Evolutionary conservation across 2,113 vertebrate species (phyloP), one percentile per base, ranked within the genome.

Genomic region (Perccottus glenii): DNA sequence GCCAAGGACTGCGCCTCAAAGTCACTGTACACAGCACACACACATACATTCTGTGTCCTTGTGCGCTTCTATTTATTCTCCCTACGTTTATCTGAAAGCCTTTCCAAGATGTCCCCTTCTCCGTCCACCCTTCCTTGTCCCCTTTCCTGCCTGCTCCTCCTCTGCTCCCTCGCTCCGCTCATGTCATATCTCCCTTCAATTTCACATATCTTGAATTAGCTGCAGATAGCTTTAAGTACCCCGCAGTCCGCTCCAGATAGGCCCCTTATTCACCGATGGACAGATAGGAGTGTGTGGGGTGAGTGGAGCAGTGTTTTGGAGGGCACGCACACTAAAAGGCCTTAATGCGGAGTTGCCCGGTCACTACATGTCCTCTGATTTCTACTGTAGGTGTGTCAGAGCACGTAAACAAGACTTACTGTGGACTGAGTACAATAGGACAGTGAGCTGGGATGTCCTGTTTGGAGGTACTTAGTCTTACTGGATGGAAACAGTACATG

Each of bases 171-270:
- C 74, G 56, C 27, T 57, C 66, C 70, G 50, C 76, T 82, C 79
- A 66, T 78, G 73, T 80, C 82, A 84, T 88, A 91, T 90, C 89
- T 90, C 87, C 82, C 71, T 90, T 89, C 89, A 90, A 91, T 91
- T 91, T 77, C 88, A 86, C 88, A 77, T 91, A 90, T 91, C 90
- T 90, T 88, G 86, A 90, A 91, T 90, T 85, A 90, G 79, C 75
- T 87, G 84, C 83, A 85, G 86, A 90, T 90, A 90, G 85, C 85
- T 63, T 87, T 88, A 90, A 90, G 89, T 91, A 91, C 78, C 81
- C 78, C 3, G 56, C 83, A 75, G 86, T 86, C 71, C 80, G 81
- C 83, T 79, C 68, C 81, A 88, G 81, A 85, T 85, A 75, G 82
- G 85, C 69, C 74, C 19, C 68, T 83, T 51, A 81, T 88, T 88